Base-by-base conservation (phyloP, 2,888 invertebrate species). In the Plebejus anna region DNA sequence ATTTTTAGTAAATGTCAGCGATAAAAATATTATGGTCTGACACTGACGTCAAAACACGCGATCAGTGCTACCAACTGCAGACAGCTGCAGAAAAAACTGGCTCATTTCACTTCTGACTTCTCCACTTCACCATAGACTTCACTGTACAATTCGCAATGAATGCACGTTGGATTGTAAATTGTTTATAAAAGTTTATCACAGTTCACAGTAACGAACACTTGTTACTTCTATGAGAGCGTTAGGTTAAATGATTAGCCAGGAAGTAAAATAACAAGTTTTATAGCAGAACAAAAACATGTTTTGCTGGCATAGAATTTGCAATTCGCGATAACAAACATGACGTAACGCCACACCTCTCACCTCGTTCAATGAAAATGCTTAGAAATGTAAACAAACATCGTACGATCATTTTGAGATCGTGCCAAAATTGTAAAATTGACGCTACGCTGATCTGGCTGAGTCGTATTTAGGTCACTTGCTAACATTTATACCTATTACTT, bases 21-120 rank as follows among this genome's bases (percentile, higher is more conserved):
- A 72, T 22, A 47, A 72, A 72, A 72, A 73, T 73, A 73, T 32
- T 73, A 73, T 73, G 73, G 73, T 55, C 73, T 55, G 73, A 73
- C 73, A 73, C 51, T 73, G 89, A 92, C 91, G 91, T 90, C 83
- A 88, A 87, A 90, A 91, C 91, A 87, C 81, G 84, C 87, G 89
- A 91, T 90, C 86, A 84, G 81, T 82, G 79, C 79, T 88, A 81
- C 89, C 90, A 89, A 89, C 84, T 82, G 36, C 84, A 79, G 77
- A 80, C 82, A 87, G 22, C 22, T 22, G 22, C 22, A 82, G 86
- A 84, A 87, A 86, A 84, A 70, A 57, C n/a, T 7, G 1, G 2
- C 28, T 61, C 11, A 28, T 32, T 28, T 61, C 61, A 28, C 28
- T 28, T 3, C 4, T 16, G 7, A 42, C 42, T 7, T 9, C 2